phyloP scores from a whole-genome alignment of 2,797 vertebrate genomes.

The Amblyopsis hoosieri region DNA sequence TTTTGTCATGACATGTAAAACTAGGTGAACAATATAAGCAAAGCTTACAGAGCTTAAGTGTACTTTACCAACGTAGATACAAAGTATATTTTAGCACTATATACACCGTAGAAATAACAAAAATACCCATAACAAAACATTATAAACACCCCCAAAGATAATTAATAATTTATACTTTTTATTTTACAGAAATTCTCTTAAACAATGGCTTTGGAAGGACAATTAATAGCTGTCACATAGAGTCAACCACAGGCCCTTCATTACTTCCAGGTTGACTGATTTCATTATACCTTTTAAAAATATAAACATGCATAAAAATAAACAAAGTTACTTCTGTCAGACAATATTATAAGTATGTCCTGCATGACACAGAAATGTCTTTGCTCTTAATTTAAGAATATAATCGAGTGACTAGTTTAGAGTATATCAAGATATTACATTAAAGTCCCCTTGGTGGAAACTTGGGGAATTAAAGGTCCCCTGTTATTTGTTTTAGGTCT shows the following conservation, averaged over 20 bases:
- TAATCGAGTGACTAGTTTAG: slow-evolving; percentile 18
- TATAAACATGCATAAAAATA: slow-evolving; percentile 22
- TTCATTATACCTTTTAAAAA: slow-evolving; percentile 27
- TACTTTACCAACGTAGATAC: too few species aligned
- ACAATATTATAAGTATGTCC: slow-evolving; percentile 1
- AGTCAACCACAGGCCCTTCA: slow-evolving; percentile 19
- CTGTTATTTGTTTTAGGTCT: slow-evolving; percentile 54
- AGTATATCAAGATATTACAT: slow-evolving; percentile 22
- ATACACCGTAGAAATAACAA: too few species aligned
- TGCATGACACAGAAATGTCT: slow-evolving; percentile 16
- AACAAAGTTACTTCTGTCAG: slow-evolving; percentile 16
- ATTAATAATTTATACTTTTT: slow-evolving; percentile 2
- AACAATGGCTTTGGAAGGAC: slow-evolving; percentile 17
- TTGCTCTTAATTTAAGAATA: slow-evolving; percentile 7
- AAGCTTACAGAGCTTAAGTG: too few species aligned
- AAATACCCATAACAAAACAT: background rate
- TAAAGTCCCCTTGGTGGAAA: slow-evolving; percentile 5
- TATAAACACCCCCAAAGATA: too few species aligned
- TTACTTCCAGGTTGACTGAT: slow-evolving; percentile 7
- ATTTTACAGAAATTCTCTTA: background rate
- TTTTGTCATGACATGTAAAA: too few species aligned
- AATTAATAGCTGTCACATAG: slow-evolving; percentile 30
- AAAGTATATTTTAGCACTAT: too few species aligned
- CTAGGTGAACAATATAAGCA: too few species aligned
- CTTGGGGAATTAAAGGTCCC: slow-evolving; percentile 37